Evolutionary conservation across 2,113 vertebrate genomes (phyloP).

Genomic region (Actinemys pallida): DNA sequence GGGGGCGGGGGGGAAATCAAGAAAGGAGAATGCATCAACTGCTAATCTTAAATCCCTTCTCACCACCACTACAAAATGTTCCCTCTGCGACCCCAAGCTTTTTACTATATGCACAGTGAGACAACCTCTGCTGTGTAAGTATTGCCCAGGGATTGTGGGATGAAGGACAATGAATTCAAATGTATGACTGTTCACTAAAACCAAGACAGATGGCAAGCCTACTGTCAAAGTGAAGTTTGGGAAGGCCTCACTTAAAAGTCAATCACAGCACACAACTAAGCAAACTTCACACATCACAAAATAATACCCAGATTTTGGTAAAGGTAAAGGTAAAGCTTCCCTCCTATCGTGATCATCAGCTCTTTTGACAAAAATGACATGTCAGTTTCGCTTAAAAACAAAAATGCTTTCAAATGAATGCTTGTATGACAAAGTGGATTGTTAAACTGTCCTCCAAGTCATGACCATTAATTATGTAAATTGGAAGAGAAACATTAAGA

Average conservation of each 20-base stretch:
- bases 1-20: too few relatives aligned
- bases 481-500: not conserved
- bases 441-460: conserved; percentile 30
- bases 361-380: conserved; percentile 3
- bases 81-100: not conserved
- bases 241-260: not conserved
- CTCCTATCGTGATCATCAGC: not conserved
- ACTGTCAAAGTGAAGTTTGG: not conserved
- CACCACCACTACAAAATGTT: not conserved
- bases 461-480: conserved; percentile 52
- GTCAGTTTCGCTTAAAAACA: not conserved
- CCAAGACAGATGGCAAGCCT: not conserved
- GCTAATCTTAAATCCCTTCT: not conserved
- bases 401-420: conserved; percentile 55
- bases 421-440: conserved; percentile 22
- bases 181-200: not conserved
- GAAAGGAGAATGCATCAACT: not conserved
- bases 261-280: rapidly evolving
- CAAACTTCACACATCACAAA: not conserved
- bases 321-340: not conserved
- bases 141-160: rapidly evolving
- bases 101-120: rapidly evolving
- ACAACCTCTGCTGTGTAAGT: not conserved
- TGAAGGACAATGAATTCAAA: not conserved
- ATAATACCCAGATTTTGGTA: not conserved